A percentile compares a stretch with the other conserved stretches of the same genome.
Conservation (phyloP, 2,888 invertebrate species). For the Hypomecis punctinalis region DNA sequence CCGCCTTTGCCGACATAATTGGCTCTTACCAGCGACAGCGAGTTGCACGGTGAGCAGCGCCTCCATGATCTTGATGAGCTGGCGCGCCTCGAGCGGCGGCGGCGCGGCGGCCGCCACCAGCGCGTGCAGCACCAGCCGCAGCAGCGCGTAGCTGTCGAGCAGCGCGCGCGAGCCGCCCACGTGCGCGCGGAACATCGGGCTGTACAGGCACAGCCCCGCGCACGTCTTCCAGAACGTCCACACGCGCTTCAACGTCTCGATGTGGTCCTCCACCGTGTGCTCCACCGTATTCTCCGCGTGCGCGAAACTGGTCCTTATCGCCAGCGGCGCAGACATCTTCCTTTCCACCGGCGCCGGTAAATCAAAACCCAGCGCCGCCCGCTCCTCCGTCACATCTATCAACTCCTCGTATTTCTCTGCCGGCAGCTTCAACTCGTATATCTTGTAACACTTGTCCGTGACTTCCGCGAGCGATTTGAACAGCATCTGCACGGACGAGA, state of each 20-base stretch:
- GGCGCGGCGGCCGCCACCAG: constrained; percentile 53
- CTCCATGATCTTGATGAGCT: constrained; percentile 71
- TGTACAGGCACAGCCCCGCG: constrained; percentile 81
- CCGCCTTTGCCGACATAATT: too few relatives aligned
- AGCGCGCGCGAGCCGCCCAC: constrained; percentile 70
- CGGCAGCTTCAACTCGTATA: constrained; percentile 67
- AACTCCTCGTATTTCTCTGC: constrained; percentile 63
- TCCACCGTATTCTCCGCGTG: constrained; percentile 48
- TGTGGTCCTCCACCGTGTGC: constrained; percentile 55
- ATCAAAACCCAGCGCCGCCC: constrained; percentile 53
- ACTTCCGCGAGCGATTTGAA: constrained; percentile 70
- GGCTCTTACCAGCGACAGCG: constrained; percentile 68
- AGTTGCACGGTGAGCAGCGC: constrained; percentile 77
- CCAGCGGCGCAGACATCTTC: constrained; percentile 50
- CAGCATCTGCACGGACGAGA: constrained; percentile 76
- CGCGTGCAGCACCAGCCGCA: constrained; percentile 66
- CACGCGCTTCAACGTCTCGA: constrained; percentile 71
- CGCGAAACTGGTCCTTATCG: constrained; percentile 48
- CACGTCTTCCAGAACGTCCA: constrained; percentile 82
- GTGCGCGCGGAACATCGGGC: constrained; percentile 81
- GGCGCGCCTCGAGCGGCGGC: constrained; percentile 56
- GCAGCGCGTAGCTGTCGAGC: constrained; percentile 67
- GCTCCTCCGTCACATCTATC: constrained; percentile 62
- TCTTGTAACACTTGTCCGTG: constrained; percentile 69
- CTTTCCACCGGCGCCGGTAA: constrained; percentile 41